Conservation (phyloP, 2,113 vertebrate genomes). For the Prionailurus bengalensis region DNA sequence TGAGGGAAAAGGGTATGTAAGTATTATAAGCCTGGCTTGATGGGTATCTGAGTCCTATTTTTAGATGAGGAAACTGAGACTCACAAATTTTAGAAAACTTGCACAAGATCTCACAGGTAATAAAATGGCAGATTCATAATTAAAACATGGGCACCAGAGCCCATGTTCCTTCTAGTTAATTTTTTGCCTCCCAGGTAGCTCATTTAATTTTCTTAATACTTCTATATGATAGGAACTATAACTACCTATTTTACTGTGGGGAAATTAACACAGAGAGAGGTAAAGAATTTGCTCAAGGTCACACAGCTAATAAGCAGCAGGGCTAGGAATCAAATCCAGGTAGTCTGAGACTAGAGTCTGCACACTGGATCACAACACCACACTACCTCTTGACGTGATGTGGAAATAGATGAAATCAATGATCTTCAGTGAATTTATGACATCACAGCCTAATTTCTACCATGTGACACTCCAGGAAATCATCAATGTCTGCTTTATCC, state of each 20-base stretch:
- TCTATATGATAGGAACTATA: not conserved
- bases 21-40: not conserved
- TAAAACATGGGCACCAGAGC: not conserved
- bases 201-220: constrained; percentile 32
- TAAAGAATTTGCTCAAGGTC: not conserved
- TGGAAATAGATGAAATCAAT: not conserved
- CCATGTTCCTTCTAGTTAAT: not conserved
- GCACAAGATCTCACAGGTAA: not conserved
- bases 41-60: not conserved
- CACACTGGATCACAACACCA: not conserved
- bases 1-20: not conserved
- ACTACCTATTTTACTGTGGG: not conserved
- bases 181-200: not conserved
- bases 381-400: not conserved
- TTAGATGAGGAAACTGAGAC: not conserved
- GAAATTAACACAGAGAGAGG: not conserved
- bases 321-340: not conserved
- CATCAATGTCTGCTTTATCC: not conserved
- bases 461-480: not conserved
- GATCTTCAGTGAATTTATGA: not conserved
- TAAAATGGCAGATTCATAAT: not conserved
- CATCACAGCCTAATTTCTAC: not conserved
- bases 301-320: not conserved
- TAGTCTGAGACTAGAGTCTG: not conserved
- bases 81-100: not conserved